Conservation (phyloP, 1,140 invertebrate genomes). For the Sitobion miscanthi region DNA sequence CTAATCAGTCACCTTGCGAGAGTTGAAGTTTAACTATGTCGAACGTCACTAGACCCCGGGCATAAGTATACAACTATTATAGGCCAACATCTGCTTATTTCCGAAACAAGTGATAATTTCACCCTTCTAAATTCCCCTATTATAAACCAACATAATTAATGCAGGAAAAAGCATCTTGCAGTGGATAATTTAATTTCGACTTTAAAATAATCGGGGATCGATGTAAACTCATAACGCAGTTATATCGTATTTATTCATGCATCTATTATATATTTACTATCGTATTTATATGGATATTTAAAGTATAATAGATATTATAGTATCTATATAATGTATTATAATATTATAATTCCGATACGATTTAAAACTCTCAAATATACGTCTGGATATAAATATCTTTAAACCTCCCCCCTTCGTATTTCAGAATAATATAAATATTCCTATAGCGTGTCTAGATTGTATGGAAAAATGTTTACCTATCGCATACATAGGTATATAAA, state of each 20-base stretch:
- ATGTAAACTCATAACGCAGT: not conserved
- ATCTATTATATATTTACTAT: not conserved
- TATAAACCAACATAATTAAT: not conserved
- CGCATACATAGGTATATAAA: not conserved
- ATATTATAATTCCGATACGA: no score
- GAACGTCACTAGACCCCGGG: not conserved
- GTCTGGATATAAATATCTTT: not conserved
- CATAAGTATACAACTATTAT: not conserved
- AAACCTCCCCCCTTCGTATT: not conserved
- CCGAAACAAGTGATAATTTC: not conserved
- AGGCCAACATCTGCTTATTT: not conserved
- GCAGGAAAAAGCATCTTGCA: not conserved
- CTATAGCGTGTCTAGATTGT: not conserved
- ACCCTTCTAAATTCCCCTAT: not conserved
- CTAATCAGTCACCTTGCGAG: not conserved
- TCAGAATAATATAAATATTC: not conserved
- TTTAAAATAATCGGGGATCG: not conserved
- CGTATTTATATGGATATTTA: no score
- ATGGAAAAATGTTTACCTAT: not conserved
- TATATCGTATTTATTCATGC: not conserved
- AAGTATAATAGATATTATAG: no score
- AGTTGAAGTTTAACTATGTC: not conserved
- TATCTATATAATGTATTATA: no score
- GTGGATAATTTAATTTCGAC: not conserved
- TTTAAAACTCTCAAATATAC: not conserved